Base-by-base conservation (phyloP, 2,888 invertebrate genomes). In the Alloplasta piceator region DNA sequence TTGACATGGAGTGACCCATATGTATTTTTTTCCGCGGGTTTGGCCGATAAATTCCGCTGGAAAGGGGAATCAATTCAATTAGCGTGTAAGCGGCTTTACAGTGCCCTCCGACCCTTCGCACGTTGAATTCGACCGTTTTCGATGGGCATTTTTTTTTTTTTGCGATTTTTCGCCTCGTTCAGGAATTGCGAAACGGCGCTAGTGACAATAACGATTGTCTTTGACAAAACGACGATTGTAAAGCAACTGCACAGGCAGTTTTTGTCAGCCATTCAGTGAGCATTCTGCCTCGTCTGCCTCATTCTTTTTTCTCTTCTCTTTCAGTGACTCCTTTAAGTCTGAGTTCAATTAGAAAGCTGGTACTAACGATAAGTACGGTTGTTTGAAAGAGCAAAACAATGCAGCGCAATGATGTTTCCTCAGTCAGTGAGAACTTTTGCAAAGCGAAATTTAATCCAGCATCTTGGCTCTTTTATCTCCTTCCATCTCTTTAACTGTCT, bases 311-410 rank as follows among this genome's bases (percentile, higher is more conserved):
- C 9, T 70, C 36, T 67, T 60, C 43, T 56, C 7, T 64, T 64
- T 56, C 7, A 74, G 50, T 26, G 26, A 26, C 26, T 26, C 26
- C 26, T 26, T 26, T 26, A 36, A 58, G 80, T 26, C 3, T 26
- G 16, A 58, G 80, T 82, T 79, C 80, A 84, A 85, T 85, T 85
- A 84, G 84, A 81, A 81, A 81, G 72, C 79, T 52, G 66, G 72
- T 70, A 82, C 80, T 82, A 85, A 82, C 78, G 83, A 82, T 78
- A 82, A 83, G 82, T 78, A 78, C 74, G 60, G 80, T 74, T 78
- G 52, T 78, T 73, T 66, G 41, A 14, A 36, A 39, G 50, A 16
- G 16, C 43, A 58, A 46, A 56, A 73, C 78, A 73, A 77, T 77
- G 80, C 77, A 77, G 77, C 26, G 52, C 64, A 64, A 70, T 41